These are phyloP conservation scores for Hephaestus fuliginosus DNA, from an alignment of 2,797 vertebrate genomes.

Conservation along the genomic window DNA sequence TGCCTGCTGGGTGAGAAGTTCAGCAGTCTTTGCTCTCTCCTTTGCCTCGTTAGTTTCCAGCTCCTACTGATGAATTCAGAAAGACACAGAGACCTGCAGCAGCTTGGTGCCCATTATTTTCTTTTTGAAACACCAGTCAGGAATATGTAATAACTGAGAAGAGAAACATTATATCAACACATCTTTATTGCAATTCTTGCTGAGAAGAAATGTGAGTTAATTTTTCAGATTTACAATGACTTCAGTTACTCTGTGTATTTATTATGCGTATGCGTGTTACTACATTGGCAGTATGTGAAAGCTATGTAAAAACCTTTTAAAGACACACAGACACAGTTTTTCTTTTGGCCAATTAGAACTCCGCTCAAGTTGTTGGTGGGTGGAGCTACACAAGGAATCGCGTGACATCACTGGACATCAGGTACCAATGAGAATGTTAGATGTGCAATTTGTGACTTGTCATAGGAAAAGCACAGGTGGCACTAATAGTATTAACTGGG, in stretches of 20 bases:
- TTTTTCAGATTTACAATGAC: neutral
- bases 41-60: too few relatives aligned
- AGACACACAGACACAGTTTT: neutral
- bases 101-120: conserved; percentile 1
- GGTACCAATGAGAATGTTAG: too few relatives aligned
- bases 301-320: neutral
- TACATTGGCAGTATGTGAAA: neutral
- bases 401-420: neutral
- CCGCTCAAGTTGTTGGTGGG: neutral
- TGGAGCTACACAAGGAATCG: neutral
- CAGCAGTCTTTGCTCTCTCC: neutral
- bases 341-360: neutral
- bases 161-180: neutral
- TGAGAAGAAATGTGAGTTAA: neutral
- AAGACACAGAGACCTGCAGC: neutral
- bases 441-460: neutral
- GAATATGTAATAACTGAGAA: neutral
- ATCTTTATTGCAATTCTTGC: neutral
- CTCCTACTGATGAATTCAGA: too few relatives aligned
- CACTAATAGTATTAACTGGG: too few relatives aligned
- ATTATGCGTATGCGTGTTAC: neutral
- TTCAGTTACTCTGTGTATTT: neutral
- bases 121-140: conserved; percentile 3
- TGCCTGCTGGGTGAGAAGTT: neutral
- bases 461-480: too few relatives aligned